Evolutionary conservation across 2,797 vertebrate genomes (phyloP), one percentile per base, ranked within the genome.

Genomic region (Neosilurus hyrtlii): DNA sequence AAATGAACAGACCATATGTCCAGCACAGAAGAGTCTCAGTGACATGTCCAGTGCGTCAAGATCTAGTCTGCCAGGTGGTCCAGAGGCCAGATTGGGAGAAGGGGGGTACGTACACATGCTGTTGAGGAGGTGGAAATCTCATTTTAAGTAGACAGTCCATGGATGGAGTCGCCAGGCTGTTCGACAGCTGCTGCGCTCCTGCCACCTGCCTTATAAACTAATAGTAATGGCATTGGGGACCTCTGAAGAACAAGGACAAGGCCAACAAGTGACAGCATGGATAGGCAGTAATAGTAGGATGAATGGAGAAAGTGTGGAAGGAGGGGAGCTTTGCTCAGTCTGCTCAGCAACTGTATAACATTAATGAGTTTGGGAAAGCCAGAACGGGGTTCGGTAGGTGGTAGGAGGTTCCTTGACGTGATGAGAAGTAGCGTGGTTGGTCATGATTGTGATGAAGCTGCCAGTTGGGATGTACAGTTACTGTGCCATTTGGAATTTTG

Each of bases 161-260:
- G 90, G 90, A 88, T 89, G 90, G 86, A 91, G 56, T 73, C 89
- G 88, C 89, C 85, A 91, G 90, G 89, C 92, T 91, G 90, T 77
- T 54, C 86, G 84, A 92, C 94, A 95, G 94, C 94, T 95, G 94
- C 92, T 91, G 90, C 89, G 87, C 82, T 91, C 89, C 90, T 87
- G 89, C 93, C 94, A 95, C 94, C 94, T 95, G 94, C 94, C 93
- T 85, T 86, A 88, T 95, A 93, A 95, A 95, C 94, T 94, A 94
- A 95, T 94, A 93, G 90, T 90, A 89, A 93, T 89, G 90, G 90
- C 91, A 92, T 91, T 91, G 90, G 91, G 91, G 93, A 92, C 91
- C 93, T 93, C 92, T 92, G 91, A 93, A 85, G 65, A 76, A 72
- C 84, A 78, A 67, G 79, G 87, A 82, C 86, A 88, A 88, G 89